A percentile compares a stretch with the other conserved stretches of the same genome.
Conservation (phyloP, 2,797 vertebrate species). For the Kryptopterus vitreolus region DNA sequence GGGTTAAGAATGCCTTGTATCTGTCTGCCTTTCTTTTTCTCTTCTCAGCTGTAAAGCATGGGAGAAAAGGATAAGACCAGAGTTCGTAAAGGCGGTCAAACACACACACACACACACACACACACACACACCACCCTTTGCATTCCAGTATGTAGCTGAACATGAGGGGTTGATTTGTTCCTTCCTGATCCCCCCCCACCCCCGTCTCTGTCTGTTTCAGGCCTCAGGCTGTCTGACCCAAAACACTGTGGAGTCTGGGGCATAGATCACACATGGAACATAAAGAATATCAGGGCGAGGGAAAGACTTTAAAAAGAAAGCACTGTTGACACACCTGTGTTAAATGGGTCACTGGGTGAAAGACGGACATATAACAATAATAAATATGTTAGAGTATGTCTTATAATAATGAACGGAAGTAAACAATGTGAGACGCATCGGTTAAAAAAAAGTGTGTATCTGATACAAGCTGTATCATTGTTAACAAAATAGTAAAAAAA, state of each 20-base stretch:
- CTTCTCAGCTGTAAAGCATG: slow-evolving; percentile 42
- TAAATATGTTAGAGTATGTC: not conserved
- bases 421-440: too few relatives aligned
- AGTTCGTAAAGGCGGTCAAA: slow-evolving; percentile 16
- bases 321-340: slow-evolving; percentile 18
- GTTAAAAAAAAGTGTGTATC: too few relatives aligned
- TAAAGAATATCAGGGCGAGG: slow-evolving; percentile 14
- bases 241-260: not conserved
- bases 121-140: not conserved
- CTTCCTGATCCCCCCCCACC: not conserved
- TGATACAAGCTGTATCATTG: too few relatives aligned
- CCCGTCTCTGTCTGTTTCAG: slow-evolving; percentile 1
- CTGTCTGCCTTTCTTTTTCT: slow-evolving; percentile 48
- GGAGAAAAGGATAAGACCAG: slow-evolving; percentile 26
- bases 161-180: slow-evolving; percentile 20
- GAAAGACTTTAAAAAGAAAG: slow-evolving; percentile 11
- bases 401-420: not conserved
- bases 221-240: slow-evolving; percentile 1
- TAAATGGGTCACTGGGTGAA: not conserved
- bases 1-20: slow-evolving; percentile 42
- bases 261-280: slow-evolving; percentile 13
- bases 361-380: not conserved
- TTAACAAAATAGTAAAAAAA: too few relatives aligned
- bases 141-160: slow-evolving; percentile 24
- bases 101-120: not conserved